A percentile compares a stretch with the other conserved stretches of the same genome.
Conservation (phyloP, 2,113 vertebrate species). For the Tautogolabrus adspersus region DNA sequence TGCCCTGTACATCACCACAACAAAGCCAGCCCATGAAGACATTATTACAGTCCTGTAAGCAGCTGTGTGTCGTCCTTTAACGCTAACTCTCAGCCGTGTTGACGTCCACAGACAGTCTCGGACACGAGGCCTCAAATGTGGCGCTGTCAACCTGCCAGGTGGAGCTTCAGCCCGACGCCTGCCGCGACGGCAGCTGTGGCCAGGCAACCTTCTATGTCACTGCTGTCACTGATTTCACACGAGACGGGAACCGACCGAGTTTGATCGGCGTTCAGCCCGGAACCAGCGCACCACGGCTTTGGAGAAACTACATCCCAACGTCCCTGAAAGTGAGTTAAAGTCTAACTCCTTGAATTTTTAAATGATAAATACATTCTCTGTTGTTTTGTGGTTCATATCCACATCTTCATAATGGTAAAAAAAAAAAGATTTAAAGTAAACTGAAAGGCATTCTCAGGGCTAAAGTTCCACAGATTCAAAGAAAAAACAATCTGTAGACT, state of each 20-base stretch:
- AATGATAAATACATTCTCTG: no score
- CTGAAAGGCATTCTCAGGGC: no score
- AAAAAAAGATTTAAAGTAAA: no score
- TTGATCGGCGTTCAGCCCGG: constrained; percentile 56
- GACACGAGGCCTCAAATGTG: constrained; percentile 71
- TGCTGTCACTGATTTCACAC: constrained; percentile 84
- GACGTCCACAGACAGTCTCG: constrained; percentile 72
- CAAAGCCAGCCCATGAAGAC: constrained; percentile 16
- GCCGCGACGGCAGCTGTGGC: constrained; percentile 76
- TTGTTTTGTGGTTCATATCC: no score
- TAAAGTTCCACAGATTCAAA: no score
- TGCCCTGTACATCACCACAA: constrained; percentile 16
- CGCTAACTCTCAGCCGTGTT: constrained; percentile 29
- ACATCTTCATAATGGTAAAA: no score
- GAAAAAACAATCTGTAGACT: no score
- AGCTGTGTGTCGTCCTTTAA: constrained; percentile 44
- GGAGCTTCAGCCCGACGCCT: constrained; percentile 72
- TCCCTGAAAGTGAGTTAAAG: constrained; percentile 77
- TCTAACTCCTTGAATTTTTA: not conserved
- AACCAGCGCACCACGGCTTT: constrained; percentile 65
- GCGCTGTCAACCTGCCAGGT: constrained; percentile 83
- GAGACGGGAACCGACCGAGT: constrained; percentile 78
- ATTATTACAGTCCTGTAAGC: constrained; percentile 25
- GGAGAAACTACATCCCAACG: constrained; percentile 79
- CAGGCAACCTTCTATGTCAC: constrained; percentile 72